Evolutionary conservation across 2,113 vertebrate genomes (phyloP), one percentile per base, ranked within the genome.

Genomic region (Entelurus aequoreus): DNA sequence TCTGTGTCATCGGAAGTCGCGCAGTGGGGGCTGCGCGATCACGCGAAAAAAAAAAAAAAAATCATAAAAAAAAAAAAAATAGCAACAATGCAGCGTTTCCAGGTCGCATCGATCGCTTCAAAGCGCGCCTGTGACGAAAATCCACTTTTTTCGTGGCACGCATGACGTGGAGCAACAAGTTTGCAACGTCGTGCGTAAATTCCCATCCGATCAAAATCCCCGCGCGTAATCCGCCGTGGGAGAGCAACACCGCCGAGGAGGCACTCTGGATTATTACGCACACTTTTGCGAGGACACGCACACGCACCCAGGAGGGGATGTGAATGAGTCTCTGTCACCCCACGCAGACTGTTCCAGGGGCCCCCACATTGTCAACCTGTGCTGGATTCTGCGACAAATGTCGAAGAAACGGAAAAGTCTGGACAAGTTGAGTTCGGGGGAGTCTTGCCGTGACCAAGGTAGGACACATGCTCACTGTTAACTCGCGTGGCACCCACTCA

Each of bases 351-450:
- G 87, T 91, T 90, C 81, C 85, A 87, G 91, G 92, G 87, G 84
- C 91, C 88, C 76, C 87, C 75, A 79, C 80, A 70, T 83, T 84
- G 51, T 60, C 88, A 86, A 72, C 84, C 77, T 65, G 88, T 87
- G 85, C 83, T 81, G 87, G 88, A 87, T 60, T 89, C 72, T 84
- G 54, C 79, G 69, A 74, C 93, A 91, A 92, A 98, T 98, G 95
- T 96, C 95, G 92, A 98, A 94, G 92, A 98, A 97, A 90, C 93
- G 96, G 70, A 98, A 96, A 95, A 90, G 91, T 90, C 90, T 90
- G 67, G 93, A 93, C 85, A 93, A 93, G 13, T 89, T 84, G 77
- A 78, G 85, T 85, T 89, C 90, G 68, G 92, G 92, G 72, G 91
- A 89, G 82, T 79, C 89, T 77, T 88, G 89, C 89, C 77, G 90